Evolutionary conservation across 2,113 vertebrate species (phyloP), one percentile per base, ranked within the genome.

Genomic region (Tautogolabrus adspersus): DNA sequence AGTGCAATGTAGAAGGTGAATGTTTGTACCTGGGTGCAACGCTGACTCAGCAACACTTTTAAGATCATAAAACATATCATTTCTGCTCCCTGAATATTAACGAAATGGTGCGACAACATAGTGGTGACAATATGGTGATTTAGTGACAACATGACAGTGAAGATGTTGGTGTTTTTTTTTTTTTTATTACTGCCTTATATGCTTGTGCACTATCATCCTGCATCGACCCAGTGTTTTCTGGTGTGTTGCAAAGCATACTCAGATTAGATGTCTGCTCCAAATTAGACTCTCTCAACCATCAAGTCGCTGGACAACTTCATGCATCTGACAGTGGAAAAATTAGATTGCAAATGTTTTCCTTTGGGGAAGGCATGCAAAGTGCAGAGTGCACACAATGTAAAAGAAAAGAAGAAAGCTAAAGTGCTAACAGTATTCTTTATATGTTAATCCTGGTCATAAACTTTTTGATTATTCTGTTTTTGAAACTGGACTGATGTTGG

Each of bases 231-330:
- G 18, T 56, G 12, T 57, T 56, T 40, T 49, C 26, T 67, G 63
- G 23, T 54, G 52, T 57, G 52, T 44, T 42, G n/a, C 26, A 40
- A 38, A 69, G 63, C 26, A 26, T 5, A 15, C 9, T 37, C 49
- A 66, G 59, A 40, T 65, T 40, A 66, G 21, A 80, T 15, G 61
- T 51, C 58, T 68, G 64, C 51, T 74, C 70, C 18, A 34, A 55
- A 60, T 65, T 44, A 66, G 26, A 75, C n/a, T 74, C 59, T 64
- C 65, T 70, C 61, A 80, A 71, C 71, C 76, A 74, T 78, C 56
- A 71, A 57, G 38, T 69, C 59, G 47, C 46, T 55, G 59, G 68
- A 83, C 52, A 46, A 44, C 56, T 78, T 68, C 21, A 59, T 42
- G 23, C 23, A 52, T 58, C 63, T 67, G 74, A 72, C 74, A 63